Conservation (phyloP, 2,888 invertebrate genomes). For the Digitonthophagus gazella region DNA sequence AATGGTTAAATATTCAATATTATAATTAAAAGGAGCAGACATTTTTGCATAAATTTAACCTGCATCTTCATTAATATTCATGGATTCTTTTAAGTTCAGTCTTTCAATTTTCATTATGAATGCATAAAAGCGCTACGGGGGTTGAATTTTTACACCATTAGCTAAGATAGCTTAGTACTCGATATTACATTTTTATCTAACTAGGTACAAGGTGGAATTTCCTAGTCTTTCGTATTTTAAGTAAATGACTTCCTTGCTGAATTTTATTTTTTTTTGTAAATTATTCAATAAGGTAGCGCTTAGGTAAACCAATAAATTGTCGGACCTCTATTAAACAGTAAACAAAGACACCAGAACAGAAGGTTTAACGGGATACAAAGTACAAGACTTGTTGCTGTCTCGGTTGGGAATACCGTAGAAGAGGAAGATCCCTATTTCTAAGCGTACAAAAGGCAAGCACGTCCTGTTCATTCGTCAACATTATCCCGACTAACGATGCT, state of each 20-base stretch:
- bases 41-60: neutral
- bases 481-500: neutral
- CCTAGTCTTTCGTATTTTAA: neutral
- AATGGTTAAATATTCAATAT: neutral
- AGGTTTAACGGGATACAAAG: neutral
- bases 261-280: no score
- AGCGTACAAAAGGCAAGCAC: neutral
- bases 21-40: neutral
- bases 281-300: no score
- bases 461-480: neutral
- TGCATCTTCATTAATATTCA: neutral
- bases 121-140: neutral
- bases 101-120: neutral
- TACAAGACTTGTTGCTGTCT: neutral
- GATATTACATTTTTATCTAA: neutral
- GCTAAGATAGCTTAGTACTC: neutral
- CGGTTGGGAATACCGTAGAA: neutral
- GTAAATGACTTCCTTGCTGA: neutral
- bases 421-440: neutral
- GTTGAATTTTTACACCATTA: neutral
- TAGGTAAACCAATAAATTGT: neutral
- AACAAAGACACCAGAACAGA: neutral
- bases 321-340: neutral
- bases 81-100: neutral
- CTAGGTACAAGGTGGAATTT: neutral